Base-by-base conservation (phyloP, 2,797 vertebrate genomes). In the Cygnus olor region DNA sequence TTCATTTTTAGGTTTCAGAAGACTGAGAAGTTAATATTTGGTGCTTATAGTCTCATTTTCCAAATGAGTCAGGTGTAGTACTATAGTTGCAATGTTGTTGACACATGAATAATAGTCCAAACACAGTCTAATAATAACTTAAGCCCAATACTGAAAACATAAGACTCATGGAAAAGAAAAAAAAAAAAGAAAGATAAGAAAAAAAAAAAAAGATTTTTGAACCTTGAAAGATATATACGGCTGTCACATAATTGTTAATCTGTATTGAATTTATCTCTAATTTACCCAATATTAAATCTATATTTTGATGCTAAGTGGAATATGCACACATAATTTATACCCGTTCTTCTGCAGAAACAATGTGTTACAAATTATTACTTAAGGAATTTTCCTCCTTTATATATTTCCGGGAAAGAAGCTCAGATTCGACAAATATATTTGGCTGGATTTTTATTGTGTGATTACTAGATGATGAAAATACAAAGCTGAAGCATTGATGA, bases 1-100 rank as follows among this genome's bases (percentile, higher is more conserved):
- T 93, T 70, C 2, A 72, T 79, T 86, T 93, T 90, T 68, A 82
- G 6, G 57, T 76, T 93, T 86, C 54, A 86, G 42, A 90, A 79
- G 54, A 86, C 5, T 9, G 16, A 91, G 58, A 58, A 57, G 18
- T 78, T 76, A 40, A 16, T 49, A 86, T 88, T 69, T 82, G 25
- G 14, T 89, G 40, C 24, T 88, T 68, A 51, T 20, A 81, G 89
- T 71, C 36, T 25, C 19, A 57, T 76, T 72, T 80, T 77, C 64
- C 45, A 80, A 85, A 83, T 36, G 13, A 91, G 60, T 88, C 69
- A 91, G 40, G 74, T 42, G 6, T 72, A 90, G 34, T 21, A 74
- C 36, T 94, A 42, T 68, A 77, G 92, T 90, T 92, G 38, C 42
- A 77, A 27, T 27, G 8, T 3, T 79, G 45, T 77, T 66, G 47